phyloP scores from a whole-genome alignment of 2,113 vertebrate species.

The Quiscalus mexicanus region DNA sequence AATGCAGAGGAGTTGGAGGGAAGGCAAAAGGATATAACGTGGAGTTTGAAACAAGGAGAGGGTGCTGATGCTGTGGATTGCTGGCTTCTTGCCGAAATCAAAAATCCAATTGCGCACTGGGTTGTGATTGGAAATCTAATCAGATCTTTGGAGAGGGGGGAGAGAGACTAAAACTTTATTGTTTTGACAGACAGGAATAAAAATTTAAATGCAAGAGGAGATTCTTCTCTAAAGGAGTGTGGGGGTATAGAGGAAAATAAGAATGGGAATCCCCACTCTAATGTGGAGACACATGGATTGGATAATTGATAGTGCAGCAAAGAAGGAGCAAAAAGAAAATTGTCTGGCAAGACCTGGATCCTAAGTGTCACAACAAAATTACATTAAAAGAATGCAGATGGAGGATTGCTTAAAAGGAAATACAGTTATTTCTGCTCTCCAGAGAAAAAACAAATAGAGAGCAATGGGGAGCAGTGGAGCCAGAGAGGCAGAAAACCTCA shows the following conservation, averaged over 20 bases:
- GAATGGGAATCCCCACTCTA: constrained; percentile 58
- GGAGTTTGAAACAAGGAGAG: constrained; percentile 69
- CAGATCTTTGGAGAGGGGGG: constrained; percentile 75
- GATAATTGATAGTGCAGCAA: constrained; percentile 66
- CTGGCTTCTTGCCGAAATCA: constrained; percentile 71
- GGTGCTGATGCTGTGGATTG: constrained; percentile 60
- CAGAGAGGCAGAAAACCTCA: constrained; percentile 61
- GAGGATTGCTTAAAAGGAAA: constrained; percentile 57
- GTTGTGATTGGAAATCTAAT: constrained; percentile 96
- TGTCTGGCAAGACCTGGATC: constrained; percentile 70
- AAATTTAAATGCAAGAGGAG: background rate
- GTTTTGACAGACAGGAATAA: background rate
- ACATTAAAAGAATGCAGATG: constrained; percentile 51
- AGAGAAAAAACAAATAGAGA: constrained; percentile 26
- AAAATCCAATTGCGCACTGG: constrained; percentile 88
- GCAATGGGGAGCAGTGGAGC: constrained; percentile 66
- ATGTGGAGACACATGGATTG: constrained; percentile 56
- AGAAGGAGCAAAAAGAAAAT: constrained; percentile 50
- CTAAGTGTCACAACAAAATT: constrained; percentile 57
- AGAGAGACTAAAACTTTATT: constrained; percentile 45
- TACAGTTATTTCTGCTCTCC: constrained; percentile 11
- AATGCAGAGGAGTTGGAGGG: constrained; percentile 76
- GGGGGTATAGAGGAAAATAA: background rate
- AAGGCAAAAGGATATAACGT: constrained; percentile 59
- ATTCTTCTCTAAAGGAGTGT: background rate